Percentiles rank a stretch among this genome's conserved stretches.
phyloP scores from a whole-genome alignment of 2,113 vertebrate genomes.

The Porphyrio hochstetteri region DNA sequence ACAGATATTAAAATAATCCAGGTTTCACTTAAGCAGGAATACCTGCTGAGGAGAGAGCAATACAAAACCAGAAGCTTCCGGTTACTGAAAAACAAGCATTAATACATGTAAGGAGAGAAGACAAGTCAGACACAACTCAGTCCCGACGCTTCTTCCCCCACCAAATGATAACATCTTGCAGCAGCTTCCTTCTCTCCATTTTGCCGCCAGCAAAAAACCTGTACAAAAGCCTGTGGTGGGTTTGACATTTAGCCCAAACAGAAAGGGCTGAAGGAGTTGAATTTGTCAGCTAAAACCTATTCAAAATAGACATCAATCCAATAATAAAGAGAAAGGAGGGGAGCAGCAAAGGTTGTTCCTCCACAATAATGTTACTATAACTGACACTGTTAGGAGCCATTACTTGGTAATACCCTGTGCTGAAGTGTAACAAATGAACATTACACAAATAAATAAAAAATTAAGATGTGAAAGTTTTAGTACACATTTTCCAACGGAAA shows the following conservation, averaged over 20 bases:
- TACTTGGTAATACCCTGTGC: not conserved
- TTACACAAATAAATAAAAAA: not conserved
- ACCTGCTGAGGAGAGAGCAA: not conserved
- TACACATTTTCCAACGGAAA: not conserved
- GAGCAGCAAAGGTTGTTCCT: not conserved
- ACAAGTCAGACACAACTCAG: not conserved
- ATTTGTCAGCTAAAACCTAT: constrained; percentile 36
- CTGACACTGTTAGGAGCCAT: not conserved
- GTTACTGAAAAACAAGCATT: not conserved
- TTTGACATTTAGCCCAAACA: constrained; percentile 37
- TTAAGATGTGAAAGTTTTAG: not conserved
- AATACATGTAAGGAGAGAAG: not conserved
- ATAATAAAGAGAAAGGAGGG: not conserved
- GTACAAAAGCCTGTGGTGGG: not conserved
- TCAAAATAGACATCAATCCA: constrained; percentile 17
- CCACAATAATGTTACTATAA: not conserved
- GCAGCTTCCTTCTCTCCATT: not conserved
- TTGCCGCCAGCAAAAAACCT: not conserved
- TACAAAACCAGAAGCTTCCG: not conserved
- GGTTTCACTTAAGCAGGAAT: not conserved
- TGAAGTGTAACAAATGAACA: not conserved
- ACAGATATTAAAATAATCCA: not conserved
- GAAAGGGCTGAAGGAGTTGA: not conserved
- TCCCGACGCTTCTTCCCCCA: not conserved
- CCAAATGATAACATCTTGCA: not conserved